Conservation (phyloP, 2,113 vertebrate genomes). For the Todiramphus saurophagus region DNA sequence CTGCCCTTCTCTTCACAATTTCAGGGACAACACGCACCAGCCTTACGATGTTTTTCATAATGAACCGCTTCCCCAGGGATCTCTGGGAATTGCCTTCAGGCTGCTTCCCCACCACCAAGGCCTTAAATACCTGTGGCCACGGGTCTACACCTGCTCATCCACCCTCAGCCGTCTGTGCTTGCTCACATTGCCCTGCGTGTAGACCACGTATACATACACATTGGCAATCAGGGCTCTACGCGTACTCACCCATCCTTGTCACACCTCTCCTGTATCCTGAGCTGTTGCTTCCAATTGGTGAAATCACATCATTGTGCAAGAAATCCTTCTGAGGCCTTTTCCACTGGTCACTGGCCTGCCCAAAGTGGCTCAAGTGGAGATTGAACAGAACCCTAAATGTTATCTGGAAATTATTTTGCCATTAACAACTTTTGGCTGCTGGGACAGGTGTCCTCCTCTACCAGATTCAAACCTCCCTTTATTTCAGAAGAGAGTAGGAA, state of each 20-base stretch:
- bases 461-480: not conserved
- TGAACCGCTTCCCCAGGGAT: not conserved
- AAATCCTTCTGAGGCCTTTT: not conserved
- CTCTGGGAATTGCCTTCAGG: not conserved
- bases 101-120: not conserved
- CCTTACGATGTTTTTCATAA: not conserved
- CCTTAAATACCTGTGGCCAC: not conserved
- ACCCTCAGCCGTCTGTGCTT: not conserved
- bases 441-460: not conserved
- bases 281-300: not conserved
- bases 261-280: not conserved
- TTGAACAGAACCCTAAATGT: not conserved
- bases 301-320: not conserved
- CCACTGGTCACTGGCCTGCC: not conserved
- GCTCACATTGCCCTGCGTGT: rapidly evolving
- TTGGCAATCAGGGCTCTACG: not conserved
- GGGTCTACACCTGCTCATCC: not conserved
- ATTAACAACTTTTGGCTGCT: not conserved
- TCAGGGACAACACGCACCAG: rapidly evolving
- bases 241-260: not conserved
- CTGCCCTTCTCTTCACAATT: not conserved
- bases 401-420: not conserved
- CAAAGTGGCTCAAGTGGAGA: not conserved
- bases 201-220: rapidly evolving
- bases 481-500: not conserved